Conservation (phyloP, 1,140 invertebrate genomes). For the Leguminivora glycinivorella region DNA sequence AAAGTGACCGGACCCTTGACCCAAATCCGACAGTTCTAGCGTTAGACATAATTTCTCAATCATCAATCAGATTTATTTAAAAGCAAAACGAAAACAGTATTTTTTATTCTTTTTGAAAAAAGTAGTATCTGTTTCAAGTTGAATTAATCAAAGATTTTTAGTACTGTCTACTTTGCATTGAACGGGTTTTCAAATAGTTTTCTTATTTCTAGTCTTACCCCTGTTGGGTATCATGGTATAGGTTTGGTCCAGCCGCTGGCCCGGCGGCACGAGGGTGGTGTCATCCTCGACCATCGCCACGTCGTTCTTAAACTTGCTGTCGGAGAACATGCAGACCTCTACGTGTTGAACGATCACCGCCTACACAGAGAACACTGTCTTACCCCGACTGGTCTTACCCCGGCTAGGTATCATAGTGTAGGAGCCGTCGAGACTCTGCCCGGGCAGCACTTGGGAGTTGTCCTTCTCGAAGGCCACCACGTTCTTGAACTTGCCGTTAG, state of each 20-base stretch:
- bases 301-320: constrained; percentile 99
- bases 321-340: constrained; percentile 99
- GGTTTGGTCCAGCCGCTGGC: constrained; percentile 81
- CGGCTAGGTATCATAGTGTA: constrained; percentile 85
- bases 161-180: neutral
- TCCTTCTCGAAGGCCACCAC: constrained; percentile 93
- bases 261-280: constrained; percentile 83
- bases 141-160: too few species aligned
- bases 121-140: too few species aligned
- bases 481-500: constrained; percentile 99
- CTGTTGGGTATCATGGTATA: constrained; percentile 85
- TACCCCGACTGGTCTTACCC: constrained; percentile 70
- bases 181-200: neutral
- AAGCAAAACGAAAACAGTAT: too few species aligned
- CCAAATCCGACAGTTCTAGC: too few species aligned
- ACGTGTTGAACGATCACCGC: constrained; percentile 96
- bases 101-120: too few species aligned
- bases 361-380: constrained; percentile 75
- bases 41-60: too few species aligned
- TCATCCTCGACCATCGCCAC: constrained; percentile 91
- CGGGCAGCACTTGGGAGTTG: constrained; percentile 83
- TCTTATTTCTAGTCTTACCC: constrained; percentile 58
- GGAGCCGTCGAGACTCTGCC: constrained; percentile 81
- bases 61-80: too few species aligned
- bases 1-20: too few species aligned